These are phyloP conservation scores for Argyresthia goedartella DNA, from an alignment of 2,888 invertebrate genomes.

Conservation along the genomic window DNA sequence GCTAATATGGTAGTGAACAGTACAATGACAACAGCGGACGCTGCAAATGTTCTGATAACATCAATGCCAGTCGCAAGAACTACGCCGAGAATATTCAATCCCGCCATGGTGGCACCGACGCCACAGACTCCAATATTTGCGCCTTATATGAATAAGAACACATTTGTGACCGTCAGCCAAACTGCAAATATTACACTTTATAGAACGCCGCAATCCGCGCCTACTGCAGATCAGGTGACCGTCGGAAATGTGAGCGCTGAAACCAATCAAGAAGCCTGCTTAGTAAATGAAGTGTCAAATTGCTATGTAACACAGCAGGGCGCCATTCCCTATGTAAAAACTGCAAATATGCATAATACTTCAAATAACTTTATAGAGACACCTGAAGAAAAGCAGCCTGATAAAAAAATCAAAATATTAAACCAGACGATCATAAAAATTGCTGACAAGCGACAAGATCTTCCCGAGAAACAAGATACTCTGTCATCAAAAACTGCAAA, in stretches of 20 bases:
- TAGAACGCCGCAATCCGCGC: constrained; percentile 29
- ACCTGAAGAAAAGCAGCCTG: not conserved
- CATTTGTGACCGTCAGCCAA: constrained; percentile 17
- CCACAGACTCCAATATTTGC: not conserved
- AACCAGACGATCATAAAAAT: not conserved
- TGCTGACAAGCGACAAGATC: not conserved
- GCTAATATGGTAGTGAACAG: not conserved
- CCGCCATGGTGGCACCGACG: not conserved
- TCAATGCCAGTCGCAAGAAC: not conserved
- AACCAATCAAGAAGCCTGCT: too few species aligned
- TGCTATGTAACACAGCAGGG: too few species aligned
- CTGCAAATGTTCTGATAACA: not conserved
- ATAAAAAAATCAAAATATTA: not conserved
- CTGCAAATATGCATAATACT: too few species aligned
- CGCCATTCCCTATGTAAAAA: not conserved
- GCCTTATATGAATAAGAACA: not conserved
- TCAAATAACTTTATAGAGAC: too few species aligned
- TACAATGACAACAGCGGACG: not conserved
- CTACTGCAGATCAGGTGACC: constrained; percentile 29
- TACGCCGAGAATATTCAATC: not conserved
- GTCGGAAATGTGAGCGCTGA: constrained; percentile 18
- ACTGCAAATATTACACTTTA: constrained; percentile 29
- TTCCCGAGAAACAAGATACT: not conserved
- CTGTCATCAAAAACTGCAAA: not conserved
- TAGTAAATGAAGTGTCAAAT: too few species aligned